Conservation (phyloP, 2,888 invertebrate species). For the Catocala fraxini region DNA sequence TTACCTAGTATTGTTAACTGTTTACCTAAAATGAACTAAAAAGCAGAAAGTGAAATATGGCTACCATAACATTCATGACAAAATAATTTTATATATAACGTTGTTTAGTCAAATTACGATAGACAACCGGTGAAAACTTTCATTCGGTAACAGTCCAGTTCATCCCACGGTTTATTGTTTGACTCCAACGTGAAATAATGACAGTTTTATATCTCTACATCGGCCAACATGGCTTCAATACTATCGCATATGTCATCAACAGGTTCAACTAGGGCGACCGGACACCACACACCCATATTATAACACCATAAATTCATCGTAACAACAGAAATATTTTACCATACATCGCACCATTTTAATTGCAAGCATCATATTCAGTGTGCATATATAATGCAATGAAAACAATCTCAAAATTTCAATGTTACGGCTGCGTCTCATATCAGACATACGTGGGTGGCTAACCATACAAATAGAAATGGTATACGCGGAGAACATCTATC, state of each 20-base stretch:
- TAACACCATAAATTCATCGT: conserved; percentile 23
- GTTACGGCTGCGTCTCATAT: conserved; percentile 62
- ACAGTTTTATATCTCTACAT: conserved; percentile 45
- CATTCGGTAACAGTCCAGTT: conserved; percentile 35
- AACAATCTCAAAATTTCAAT: neutral
- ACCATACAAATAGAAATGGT: conserved; percentile 51
- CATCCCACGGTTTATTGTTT: conserved; percentile 42
- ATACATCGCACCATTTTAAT: conserved; percentile 29
- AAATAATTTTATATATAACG: neutral
- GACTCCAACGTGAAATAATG: conserved; percentile 38
- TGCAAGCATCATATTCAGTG: conserved; percentile 5
- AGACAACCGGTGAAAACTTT: conserved; percentile 30
- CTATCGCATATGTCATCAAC: conserved; percentile 77
- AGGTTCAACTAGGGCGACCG: conserved; percentile 79
- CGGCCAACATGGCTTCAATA: conserved; percentile 65
- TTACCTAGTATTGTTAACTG: too few relatives aligned
- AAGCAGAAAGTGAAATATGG: neutral
- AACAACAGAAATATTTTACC: conserved; percentile 40
- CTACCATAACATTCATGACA: conserved; percentile 1
- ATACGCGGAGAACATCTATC: conserved; percentile 14
- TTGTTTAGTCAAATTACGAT: neutral
- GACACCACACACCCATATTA: conserved; percentile 55
- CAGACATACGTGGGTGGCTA: conserved; percentile 64
- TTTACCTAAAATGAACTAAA: too few relatives aligned
- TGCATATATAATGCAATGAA: conserved; percentile 14